Conservation (phyloP, 2,797 vertebrate species). For the Sebastes matsubarae region DNA sequence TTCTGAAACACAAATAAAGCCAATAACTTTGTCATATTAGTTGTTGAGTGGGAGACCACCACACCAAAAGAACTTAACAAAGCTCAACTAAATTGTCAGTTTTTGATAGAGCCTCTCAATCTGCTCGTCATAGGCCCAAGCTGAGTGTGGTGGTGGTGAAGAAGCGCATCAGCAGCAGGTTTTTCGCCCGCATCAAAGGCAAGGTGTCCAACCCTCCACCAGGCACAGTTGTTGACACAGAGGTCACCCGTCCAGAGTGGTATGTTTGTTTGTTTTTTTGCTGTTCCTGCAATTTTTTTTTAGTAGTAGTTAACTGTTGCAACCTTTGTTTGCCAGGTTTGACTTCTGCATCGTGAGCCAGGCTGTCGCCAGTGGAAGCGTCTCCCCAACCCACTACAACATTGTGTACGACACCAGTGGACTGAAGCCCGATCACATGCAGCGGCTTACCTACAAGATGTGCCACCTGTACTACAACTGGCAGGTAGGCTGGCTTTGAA, state of each 20-base stretch:
- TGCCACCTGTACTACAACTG: constrained; percentile 99
- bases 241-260: constrained; percentile 95
- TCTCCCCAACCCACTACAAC: constrained; percentile 94
- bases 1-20: neutral
- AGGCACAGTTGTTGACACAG: constrained; percentile 90
- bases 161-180: constrained; percentile 89
- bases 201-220: constrained; percentile 89
- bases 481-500: constrained; percentile 83
- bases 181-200: constrained; percentile 84
- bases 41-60: neutral
- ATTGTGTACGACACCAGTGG: constrained; percentile 93
- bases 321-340: constrained; percentile 82
- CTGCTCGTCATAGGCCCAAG: constrained; percentile 82
- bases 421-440: constrained; percentile 95
- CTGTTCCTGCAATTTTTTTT: no score
- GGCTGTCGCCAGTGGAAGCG: constrained; percentile 86
- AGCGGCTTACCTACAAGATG: constrained; percentile 95
- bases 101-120: neutral
- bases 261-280: constrained; percentile 36
- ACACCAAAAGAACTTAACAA: neutral
- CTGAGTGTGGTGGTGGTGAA: constrained; percentile 95
- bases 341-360: constrained; percentile 97
- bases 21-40: neutral
- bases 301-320: neutral
- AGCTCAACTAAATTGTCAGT: neutral